Percentiles rank a stretch among this genome's conserved stretches.
Conservation (phyloP, 2,888 invertebrate genomes). For the Eurytoma adleriae region DNA sequence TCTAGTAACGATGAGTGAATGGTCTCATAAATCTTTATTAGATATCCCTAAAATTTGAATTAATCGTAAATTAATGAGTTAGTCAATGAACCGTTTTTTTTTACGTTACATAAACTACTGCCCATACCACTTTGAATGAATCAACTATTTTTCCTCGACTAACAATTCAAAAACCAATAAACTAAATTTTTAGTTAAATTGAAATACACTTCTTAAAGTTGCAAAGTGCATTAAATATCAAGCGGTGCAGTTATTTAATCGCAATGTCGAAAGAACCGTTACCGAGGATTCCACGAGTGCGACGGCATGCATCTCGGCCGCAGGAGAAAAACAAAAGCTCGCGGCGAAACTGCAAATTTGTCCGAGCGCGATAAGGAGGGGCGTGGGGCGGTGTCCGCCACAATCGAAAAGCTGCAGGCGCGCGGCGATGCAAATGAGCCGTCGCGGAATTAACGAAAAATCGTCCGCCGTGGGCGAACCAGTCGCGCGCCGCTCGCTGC, state of each 20-base stretch:
- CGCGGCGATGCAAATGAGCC: slow-evolving; percentile 48
- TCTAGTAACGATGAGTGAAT: too few relatives aligned
- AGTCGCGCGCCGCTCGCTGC: slow-evolving; percentile 53
- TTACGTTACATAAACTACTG: too few relatives aligned
- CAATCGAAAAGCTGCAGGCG: slow-evolving; percentile 14
- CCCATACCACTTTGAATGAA: too few relatives aligned
- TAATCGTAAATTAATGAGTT: too few relatives aligned
- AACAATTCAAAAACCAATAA: too few relatives aligned
- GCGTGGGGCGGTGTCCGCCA: neutral
- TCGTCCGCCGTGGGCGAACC: slow-evolving; percentile 53
- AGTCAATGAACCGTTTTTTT: too few relatives aligned
- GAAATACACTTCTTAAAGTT: neutral
- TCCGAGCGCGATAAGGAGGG: slow-evolving; percentile 2
- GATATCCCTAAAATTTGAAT: too few relatives aligned
- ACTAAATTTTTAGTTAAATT: neutral
- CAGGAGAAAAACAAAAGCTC: neutral
- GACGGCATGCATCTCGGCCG: neutral
- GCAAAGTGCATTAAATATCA: neutral
- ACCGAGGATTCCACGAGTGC: neutral
- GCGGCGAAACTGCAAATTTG: neutral
- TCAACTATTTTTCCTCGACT: too few relatives aligned
- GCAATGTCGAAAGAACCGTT: slow-evolving; percentile 32
- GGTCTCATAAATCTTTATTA: too few relatives aligned
- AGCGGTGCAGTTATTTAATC: slow-evolving; percentile 17
- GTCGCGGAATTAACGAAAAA: slow-evolving; percentile 54